Evolutionary conservation across 2,113 vertebrate genomes (phyloP).

Genomic region (Bombycilla garrulus): DNA sequence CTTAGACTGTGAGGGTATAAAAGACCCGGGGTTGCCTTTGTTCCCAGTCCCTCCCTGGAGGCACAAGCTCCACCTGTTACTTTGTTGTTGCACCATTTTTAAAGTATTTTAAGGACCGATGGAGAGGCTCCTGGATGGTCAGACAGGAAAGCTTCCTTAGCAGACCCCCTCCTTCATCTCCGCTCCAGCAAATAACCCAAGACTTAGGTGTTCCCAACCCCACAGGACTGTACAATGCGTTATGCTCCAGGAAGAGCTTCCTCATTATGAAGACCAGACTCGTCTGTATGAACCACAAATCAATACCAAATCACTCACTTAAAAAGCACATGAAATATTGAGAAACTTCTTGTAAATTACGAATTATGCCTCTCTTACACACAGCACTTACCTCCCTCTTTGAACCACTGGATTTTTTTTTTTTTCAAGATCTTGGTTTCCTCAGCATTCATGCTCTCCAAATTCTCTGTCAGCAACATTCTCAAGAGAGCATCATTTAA

Average conservation of each 20-base stretch:
- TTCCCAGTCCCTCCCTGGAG: rapidly evolving
- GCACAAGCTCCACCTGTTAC: background rate
- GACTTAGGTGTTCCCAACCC: background rate
- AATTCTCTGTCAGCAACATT: background rate
- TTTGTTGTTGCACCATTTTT: background rate
- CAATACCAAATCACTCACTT: background rate
- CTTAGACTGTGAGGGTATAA: background rate
- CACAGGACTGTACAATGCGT: background rate
- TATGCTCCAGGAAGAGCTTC: background rate
- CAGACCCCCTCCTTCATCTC: background rate
- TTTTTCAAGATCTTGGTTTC: background rate
- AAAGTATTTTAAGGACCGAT: background rate
- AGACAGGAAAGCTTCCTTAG: background rate
- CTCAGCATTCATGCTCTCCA: background rate
- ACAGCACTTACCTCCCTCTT: background rate
- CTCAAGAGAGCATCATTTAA: background rate
- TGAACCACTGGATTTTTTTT: background rate
- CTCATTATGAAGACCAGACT: background rate
- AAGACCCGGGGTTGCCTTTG: background rate
- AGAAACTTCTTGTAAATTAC: background rate
- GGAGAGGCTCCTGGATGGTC: background rate
- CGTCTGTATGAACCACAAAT: background rate
- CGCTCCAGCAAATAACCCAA: background rate
- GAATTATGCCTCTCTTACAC: background rate
- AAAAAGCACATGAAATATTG: background rate